Conservation (phyloP, 2,888 invertebrate genomes). For the Yponomeuta sedellus region DNA sequence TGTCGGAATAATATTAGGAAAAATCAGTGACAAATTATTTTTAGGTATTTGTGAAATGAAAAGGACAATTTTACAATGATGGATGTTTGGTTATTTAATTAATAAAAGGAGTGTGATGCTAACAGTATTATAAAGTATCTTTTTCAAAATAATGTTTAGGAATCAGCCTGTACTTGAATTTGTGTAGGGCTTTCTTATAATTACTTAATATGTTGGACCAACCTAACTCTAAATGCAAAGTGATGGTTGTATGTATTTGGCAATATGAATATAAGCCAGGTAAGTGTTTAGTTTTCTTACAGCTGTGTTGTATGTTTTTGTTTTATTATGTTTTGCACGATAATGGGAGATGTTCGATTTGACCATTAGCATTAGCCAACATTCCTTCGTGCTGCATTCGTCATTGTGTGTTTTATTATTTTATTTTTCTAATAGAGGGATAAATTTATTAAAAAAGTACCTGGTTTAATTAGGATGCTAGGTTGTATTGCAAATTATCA, state of each 20-base stretch:
- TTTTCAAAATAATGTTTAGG: slow-evolving; percentile 25
- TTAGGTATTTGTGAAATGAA: not conserved
- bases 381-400: slow-evolving; percentile 74
- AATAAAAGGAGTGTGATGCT: slow-evolving; percentile 30
- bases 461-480: slow-evolving; percentile 76
- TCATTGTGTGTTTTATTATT: slow-evolving; percentile 50
- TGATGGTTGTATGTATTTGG: slow-evolving; percentile 24
- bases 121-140: slow-evolving; percentile 50
- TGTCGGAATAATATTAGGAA: not conserved
- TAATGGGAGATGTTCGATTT: slow-evolving; percentile 28
- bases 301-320: slow-evolving; percentile 19
- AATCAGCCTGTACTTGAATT: not conserved
- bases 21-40: not conserved
- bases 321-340: slow-evolving; percentile 25
- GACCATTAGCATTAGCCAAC: slow-evolving; percentile 61
- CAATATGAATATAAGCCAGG: slow-evolving; percentile 28
- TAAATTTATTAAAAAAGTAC: slow-evolving; percentile 72
- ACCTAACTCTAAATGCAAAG: not conserved
- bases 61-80: not conserved
- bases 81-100: slow-evolving; percentile 4
- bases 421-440: slow-evolving; percentile 56
- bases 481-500: slow-evolving; percentile 74
- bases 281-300: slow-evolving; percentile 29
- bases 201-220: not conserved
- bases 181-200: not conserved